A percentile compares a stretch with the other conserved stretches of the same genome.
Evolutionary conservation across 30 jellyfish, hydroid and myxozoan genomes (phyloP).

Genomic region (Phacellophora camtschatica): DNA sequence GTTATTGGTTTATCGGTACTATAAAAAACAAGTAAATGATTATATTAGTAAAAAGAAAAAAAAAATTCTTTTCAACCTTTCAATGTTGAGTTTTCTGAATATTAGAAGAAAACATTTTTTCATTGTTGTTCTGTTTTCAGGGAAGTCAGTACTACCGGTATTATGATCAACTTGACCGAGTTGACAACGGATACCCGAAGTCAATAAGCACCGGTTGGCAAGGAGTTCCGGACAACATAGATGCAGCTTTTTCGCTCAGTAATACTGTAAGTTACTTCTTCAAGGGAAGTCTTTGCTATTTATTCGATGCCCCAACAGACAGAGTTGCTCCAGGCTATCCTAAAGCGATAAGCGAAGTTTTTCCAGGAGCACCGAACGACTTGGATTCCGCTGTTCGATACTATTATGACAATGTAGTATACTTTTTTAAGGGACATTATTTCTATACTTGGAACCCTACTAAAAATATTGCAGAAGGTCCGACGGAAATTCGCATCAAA

Average conservation of each 20-base stretch:
- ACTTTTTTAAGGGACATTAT: conserved; percentile 67
- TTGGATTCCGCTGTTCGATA: conserved; percentile 73
- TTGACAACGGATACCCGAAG: conserved; percentile 63
- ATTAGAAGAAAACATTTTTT: neutral
- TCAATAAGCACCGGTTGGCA: conserved; percentile 73
- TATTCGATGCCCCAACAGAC: conserved; percentile 40
- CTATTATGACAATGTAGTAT: conserved; percentile 63
- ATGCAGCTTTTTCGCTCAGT: conserved; percentile 80
- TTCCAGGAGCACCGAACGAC: conserved; percentile 75
- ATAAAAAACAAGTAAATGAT: too few relatives aligned
- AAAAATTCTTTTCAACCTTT: neutral
- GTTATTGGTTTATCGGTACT: too few relatives aligned
- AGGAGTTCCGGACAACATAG: conserved; percentile 82
- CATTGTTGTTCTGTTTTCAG: conserved; percentile 11
- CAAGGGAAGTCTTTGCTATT: conserved; percentile 62
- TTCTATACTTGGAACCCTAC: conserved; percentile 44
- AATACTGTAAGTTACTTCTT: conserved; percentile 65
- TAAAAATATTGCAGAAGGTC: conserved; percentile 47
- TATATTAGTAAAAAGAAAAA: too few relatives aligned
- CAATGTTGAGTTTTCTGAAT: neutral
- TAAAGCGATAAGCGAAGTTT: conserved; percentile 42
- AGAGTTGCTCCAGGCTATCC: conserved; percentile 71
- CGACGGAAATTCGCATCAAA: conserved; percentile 2
- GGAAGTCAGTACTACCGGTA: conserved; percentile 67
- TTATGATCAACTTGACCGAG: conserved; percentile 64